Base-by-base conservation (phyloP, 2,113 vertebrate species). In the Orthonyx spaldingii region DNA sequence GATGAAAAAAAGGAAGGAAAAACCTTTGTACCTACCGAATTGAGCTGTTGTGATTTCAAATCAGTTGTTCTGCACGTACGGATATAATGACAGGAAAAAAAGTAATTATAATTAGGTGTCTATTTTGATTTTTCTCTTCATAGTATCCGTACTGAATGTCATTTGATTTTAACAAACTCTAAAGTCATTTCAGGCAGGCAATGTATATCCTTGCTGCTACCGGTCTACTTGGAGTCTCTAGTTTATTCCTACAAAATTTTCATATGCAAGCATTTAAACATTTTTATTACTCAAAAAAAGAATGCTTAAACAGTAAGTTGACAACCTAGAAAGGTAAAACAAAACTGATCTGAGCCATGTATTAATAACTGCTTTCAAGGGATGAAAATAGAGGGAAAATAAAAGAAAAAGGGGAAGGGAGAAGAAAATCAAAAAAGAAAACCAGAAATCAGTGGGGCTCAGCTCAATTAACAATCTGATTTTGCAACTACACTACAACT, bases 91-190 rank as follows among this genome's bases (percentile, higher is more conserved):
- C 89, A 94, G 94, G 92, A 96, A 92, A 95, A 94, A 89, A 95
- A 97, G 97, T 96, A 98, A 98, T 98, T 98, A 98, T 97, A 98
- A 98, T 98, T 98, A 98, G 97, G 94, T 98, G 84, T 96, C 98
- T 98, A 98, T 98, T 98, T 98, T 98, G 95, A 98, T 97, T 98
- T 95, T 93, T 97, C 95, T 98, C 94, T 96, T 96, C 98, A 97
- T 98, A 97, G 96, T 98, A 98, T 98, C 96, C 96, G 97, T 96
- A 97, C 93, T 98, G 97, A 98, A 98, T 98, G 92, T 98, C 96
- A 97, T 97, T 97, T 98, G 98, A 98, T 98, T 98, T 98, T 95
- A 96, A 91, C 94, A 96, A 97, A 98, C 97, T 94, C 93, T 95
- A 97, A 97, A 97, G 96, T 97, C 92, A 97, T 88, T 96, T 94